Base-by-base conservation (phyloP, 2,113 vertebrate species). In the Barnardius zonarius region DNA sequence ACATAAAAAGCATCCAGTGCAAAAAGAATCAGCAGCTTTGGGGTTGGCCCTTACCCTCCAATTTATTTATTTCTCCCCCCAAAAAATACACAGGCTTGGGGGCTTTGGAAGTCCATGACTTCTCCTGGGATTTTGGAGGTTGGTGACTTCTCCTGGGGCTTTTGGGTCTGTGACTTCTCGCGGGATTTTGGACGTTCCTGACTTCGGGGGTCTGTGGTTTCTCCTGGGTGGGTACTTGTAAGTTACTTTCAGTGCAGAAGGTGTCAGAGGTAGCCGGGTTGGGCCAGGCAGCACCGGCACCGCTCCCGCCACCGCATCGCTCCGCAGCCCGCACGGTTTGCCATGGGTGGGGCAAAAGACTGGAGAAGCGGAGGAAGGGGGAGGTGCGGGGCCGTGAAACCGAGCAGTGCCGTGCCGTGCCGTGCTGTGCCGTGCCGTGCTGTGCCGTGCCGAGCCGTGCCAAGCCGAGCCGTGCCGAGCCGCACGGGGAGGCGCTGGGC, bases 401-500 rank as follows among this genome's bases (percentile, higher is more conserved):
- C 33, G 69, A 20, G 41, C 41, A 13, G 41, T 41, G 41, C 41
- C 1, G n/a, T 10, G 59, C 39, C 16, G 48, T 2, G 48, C 55
- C 57, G 44, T n/a, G n/a, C n/a, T n/a, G n/a, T 4, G 43, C 44
- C 37, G 19, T 1, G 54, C 48, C 33, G 69, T 16, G 25, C 55
- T 0, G n/a, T 10, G 57, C 39, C 16, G 48, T 3, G 48, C 55
- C 57, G 44, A 5, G 43, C 44, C 37, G 19, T 1, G 52, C 66
- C n/a, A 55, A 27, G 39, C 83, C 37, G 37, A 9, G 43, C 43
- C 37, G 19, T 1, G 52, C 66, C n/a, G 62, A 35, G 39, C 83
- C 43, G 54, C 93, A 48, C 95, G 88, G 74, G 69, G 80, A 91
- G 84, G 93, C 4, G 88, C 44, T 82, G 95, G 75, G 41, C 68